Evolutionary conservation across 2,113 vertebrate species (phyloP).

Genomic region (Aspiorhynchus laticeps): DNA sequence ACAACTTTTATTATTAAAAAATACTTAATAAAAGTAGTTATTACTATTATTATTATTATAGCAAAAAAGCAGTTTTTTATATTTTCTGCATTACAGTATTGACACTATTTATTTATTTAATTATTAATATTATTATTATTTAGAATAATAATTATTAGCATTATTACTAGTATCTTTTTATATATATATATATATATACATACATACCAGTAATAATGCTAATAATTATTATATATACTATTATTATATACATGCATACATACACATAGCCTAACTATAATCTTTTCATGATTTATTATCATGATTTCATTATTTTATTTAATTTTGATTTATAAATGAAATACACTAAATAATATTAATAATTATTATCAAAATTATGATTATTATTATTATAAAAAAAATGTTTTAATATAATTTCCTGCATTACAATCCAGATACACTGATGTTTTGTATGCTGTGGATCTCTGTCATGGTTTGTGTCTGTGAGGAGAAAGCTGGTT

Average conservation of each 20-base stretch:
- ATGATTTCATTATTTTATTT: background rate
- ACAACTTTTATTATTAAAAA: background rate
- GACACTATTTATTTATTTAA: too few species aligned
- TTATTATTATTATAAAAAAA: background rate
- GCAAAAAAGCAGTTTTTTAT: background rate
- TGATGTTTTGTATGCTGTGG: background rate
- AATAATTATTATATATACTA: too few species aligned
- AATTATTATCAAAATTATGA: background rate
- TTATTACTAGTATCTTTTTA: background rate
- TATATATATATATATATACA: too few species aligned
- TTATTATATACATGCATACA: too few species aligned
- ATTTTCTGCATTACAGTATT: background rate
- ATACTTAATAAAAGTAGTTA: too few species aligned
- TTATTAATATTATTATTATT: background rate
- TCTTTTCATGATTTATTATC: too few species aligned
- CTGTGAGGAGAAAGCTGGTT: background rate
- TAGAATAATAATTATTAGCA: background rate
- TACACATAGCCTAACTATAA: too few species aligned
- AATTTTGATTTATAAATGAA: background rate
- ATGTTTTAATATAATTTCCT: background rate
- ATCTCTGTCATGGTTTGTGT: background rate
- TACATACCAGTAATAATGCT: too few species aligned
- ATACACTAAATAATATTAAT: background rate
- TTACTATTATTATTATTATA: too few species aligned
- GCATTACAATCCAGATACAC: background rate